Conservation (phyloP, 2,888 invertebrate genomes). For the Troglohyphantes excavatus region DNA sequence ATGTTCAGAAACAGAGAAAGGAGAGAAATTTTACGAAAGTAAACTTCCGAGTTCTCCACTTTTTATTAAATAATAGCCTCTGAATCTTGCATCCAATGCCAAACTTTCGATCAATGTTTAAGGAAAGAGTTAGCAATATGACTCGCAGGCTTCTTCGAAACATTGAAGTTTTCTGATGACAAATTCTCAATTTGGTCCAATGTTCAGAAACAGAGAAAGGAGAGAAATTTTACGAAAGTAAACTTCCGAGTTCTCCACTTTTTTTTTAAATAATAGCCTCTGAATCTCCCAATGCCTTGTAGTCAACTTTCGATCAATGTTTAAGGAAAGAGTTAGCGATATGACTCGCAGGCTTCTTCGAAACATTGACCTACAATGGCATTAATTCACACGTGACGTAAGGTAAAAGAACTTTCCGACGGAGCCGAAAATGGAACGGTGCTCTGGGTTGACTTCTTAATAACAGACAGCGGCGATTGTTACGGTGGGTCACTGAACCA, state of each 20-base stretch:
- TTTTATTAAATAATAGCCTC: no score
- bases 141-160: constrained; percentile 51
- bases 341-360: constrained; percentile 42
- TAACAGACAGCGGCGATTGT: constrained; percentile 47
- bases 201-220: no score
- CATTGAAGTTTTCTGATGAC: no score
- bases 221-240: no score
- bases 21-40: no score
- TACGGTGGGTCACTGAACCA: constrained; percentile 70
- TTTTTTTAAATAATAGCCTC: no score
- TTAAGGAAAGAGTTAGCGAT: constrained; percentile 59
- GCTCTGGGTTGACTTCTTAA: constrained; percentile 30
- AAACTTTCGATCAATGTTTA: constrained; percentile 39
- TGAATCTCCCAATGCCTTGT: no score
- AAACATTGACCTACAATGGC: constrained; percentile 76
- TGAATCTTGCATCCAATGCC: no score
- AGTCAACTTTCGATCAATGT: constrained; percentile 42
- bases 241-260: no score
- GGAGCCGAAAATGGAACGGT: constrained; percentile 55
- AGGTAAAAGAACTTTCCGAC: constrained; percentile 71
- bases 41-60: no score
- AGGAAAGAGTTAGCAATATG: constrained; percentile 59
- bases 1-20: no score
- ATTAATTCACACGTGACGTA: constrained; percentile 67
- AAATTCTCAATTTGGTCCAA: no score